phyloP scores from a whole-genome alignment of 2,888 invertebrate species.

The Ditula angustiorana region DNA sequence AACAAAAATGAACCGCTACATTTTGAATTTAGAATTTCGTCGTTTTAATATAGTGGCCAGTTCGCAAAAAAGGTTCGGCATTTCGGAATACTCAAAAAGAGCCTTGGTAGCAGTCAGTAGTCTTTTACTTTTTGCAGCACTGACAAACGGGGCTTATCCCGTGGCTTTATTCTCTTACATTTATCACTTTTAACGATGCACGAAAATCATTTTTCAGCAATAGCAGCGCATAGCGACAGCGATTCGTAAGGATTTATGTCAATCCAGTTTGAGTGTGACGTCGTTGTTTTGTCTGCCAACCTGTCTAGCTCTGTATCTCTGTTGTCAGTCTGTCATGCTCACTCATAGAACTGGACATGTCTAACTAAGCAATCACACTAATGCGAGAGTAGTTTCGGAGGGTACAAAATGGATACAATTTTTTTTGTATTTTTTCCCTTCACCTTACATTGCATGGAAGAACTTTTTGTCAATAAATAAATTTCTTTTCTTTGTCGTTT shows the following conservation, averaged over 20 bases:
- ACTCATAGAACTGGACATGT: neutral
- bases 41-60: neutral
- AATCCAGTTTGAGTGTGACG: neutral
- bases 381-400: neutral
- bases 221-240: neutral
- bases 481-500: too few relatives aligned
- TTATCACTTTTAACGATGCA: slow-evolving; percentile 13
- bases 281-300: slow-evolving; percentile 1
- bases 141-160: slow-evolving; percentile 4
- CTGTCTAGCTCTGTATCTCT: neutral
- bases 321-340: neutral
- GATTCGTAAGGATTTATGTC: slow-evolving; percentile 9
- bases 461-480: too few relatives aligned
- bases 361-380: slow-evolving; percentile 7
- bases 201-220: slow-evolving; percentile 9
- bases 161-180: slow-evolving; percentile 3
- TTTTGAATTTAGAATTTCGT: neutral
- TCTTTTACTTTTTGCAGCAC: neutral
- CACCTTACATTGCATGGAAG: too few relatives aligned
- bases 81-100: neutral
- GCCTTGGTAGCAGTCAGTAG: neutral
- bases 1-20: neutral
- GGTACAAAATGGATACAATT: neutral
- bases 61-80: neutral
- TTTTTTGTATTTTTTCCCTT: too few relatives aligned